These are phyloP conservation scores for Pseudorhombus dupliciocellatus DNA, from an alignment of 2,113 vertebrate species.

Conservation along the genomic window DNA sequence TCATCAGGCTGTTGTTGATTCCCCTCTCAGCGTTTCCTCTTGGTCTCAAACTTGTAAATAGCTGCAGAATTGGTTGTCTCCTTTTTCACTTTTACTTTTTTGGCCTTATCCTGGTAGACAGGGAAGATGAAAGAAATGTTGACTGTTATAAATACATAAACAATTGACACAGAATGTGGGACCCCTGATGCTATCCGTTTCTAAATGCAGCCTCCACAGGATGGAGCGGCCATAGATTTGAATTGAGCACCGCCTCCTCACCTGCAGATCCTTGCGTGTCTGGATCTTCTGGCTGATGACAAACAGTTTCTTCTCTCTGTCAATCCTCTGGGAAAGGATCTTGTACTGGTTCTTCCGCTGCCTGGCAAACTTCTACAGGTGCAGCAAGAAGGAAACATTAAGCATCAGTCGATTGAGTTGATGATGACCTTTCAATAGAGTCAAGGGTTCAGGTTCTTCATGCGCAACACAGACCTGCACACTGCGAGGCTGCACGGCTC, in stretches of 20 bases:
- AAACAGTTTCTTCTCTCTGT: slow-evolving; percentile 92
- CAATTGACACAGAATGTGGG: not conserved
- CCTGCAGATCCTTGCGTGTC: slow-evolving; percentile 92
- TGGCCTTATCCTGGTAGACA: slow-evolving; percentile 87
- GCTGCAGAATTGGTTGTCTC: slow-evolving; percentile 87
- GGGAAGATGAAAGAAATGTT: slow-evolving; percentile 30
- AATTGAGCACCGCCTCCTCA: slow-evolving; percentile 67
- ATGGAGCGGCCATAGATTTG: not conserved
- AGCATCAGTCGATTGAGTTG: not conserved
- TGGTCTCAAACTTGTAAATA: slow-evolving; percentile 92
- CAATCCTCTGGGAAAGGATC: slow-evolving; percentile 91
- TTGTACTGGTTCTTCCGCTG: slow-evolving; percentile 87
- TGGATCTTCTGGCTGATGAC: slow-evolving; percentile 95
- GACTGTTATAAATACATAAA: not conserved
- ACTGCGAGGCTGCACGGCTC: slow-evolving; percentile 66
- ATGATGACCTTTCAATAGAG: too few species aligned
- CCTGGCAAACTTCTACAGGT: slow-evolving; percentile 82
- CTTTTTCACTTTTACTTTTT: slow-evolving; percentile 90
- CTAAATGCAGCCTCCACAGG: too few species aligned
- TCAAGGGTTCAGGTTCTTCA: too few species aligned
- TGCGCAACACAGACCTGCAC: slow-evolving; percentile 79
- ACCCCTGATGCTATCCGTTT: too few species aligned
- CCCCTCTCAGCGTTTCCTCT: slow-evolving; percentile 86
- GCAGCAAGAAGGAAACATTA: not conserved
- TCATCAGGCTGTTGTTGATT: not conserved